phyloP scores from a whole-genome alignment of 2,888 invertebrate genomes.

The Aphrophora alni region DNA sequence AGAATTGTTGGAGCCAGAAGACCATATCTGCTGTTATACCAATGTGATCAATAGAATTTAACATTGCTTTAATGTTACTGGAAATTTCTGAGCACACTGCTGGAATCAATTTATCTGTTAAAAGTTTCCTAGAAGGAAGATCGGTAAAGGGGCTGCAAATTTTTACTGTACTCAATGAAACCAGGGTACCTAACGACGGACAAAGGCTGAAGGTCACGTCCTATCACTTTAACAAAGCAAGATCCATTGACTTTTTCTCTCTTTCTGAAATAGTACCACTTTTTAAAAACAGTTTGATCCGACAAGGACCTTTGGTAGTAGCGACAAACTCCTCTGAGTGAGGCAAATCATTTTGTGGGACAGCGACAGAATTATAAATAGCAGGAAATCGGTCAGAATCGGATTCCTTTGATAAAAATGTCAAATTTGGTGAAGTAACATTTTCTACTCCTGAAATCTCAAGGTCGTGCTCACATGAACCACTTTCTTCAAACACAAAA shows the following conservation, averaged over 20 bases:
- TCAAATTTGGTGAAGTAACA: too few species aligned
- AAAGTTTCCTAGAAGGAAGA: slow-evolving; percentile 38
- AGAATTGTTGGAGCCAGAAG: slow-evolving; percentile 48
- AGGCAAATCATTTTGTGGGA: too few species aligned
- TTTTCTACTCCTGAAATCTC: too few species aligned
- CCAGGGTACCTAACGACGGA: slow-evolving; percentile 51
- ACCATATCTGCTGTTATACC: slow-evolving; percentile 52
- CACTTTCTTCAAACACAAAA: too few species aligned
- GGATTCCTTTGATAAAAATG: too few species aligned
- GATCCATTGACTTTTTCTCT: neutral
- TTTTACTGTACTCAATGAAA: slow-evolving; percentile 47
- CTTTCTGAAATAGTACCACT: neutral
- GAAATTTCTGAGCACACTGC: slow-evolving; percentile 39
- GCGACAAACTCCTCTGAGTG: too few species aligned
- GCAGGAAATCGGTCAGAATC: too few species aligned
- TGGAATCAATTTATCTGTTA: slow-evolving; percentile 45
- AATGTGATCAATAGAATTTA: slow-evolving; percentile 42
- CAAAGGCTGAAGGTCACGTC: slow-evolving; percentile 48
- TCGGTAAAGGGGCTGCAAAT: slow-evolving; percentile 47
- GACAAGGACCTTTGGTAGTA: neutral
- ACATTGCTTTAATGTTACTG: slow-evolving; percentile 42
- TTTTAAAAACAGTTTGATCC: neutral
- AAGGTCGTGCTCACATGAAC: too few species aligned
- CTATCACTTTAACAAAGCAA: slow-evolving; percentile 46
- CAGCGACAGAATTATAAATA: too few species aligned